Conservation (phyloP, 2,113 vertebrate species). For the Macrotus californicus region DNA sequence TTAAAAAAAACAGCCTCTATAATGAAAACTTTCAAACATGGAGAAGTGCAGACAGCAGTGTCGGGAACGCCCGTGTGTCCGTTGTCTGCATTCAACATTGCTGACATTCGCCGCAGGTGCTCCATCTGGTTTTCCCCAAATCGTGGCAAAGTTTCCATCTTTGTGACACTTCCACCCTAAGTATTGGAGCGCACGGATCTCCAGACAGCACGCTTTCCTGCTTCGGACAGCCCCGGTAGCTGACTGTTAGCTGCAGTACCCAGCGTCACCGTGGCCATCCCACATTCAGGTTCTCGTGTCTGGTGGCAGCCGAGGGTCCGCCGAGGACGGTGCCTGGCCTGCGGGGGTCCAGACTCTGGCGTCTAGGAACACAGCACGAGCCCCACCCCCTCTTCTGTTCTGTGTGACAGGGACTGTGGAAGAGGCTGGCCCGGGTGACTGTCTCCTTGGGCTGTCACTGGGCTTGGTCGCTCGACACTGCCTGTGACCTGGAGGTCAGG, state of each 20-base stretch:
- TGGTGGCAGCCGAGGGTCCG: fast-evolving
- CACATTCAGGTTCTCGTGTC: fast-evolving
- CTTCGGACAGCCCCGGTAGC: background rate
- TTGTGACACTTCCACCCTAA: background rate
- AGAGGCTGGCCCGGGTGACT: fast-evolving
- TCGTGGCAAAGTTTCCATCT: background rate
- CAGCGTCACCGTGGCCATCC: fast-evolving
- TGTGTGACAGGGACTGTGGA: background rate
- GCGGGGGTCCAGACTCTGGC: fast-evolving
- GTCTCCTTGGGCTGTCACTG: background rate
- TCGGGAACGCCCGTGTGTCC: fast-evolving
- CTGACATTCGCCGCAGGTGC: background rate
- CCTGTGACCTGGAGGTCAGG: fast-evolving
- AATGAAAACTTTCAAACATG: background rate
- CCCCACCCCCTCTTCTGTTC: background rate
- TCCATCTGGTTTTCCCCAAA: background rate
- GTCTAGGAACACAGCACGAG: background rate
- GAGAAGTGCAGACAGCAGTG: background rate
- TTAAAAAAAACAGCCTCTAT: background rate
- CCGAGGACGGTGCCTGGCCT: fast-evolving
- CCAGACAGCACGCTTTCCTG: background rate
- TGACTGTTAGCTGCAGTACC: fast-evolving
- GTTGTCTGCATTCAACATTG: fast-evolving
- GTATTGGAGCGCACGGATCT: background rate
- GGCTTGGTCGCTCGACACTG: fast-evolving